Evolutionary conservation across 2,797 vertebrate genomes (phyloP).

Genomic region (Onychomys arenicola): DNA sequence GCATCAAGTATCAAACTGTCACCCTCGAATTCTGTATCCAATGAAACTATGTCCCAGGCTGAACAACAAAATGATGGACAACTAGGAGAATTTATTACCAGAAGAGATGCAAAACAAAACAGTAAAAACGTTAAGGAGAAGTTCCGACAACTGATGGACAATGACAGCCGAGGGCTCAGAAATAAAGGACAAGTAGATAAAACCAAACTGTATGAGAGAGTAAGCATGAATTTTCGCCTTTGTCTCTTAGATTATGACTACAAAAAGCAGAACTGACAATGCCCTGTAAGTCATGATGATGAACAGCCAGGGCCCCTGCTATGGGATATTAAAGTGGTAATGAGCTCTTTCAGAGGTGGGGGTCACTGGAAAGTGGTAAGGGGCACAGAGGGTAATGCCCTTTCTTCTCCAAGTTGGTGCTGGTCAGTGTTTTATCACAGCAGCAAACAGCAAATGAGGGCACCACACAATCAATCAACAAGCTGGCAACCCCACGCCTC

Average conservation of each 20-base stretch:
- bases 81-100: neutral
- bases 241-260: too few species aligned
- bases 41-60: neutral
- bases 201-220: neutral
- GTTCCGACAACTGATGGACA: neutral
- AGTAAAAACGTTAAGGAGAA: neutral
- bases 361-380: neutral
- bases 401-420: neutral
- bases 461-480: neutral
- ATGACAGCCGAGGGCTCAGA: neutral
- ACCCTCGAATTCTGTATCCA: neutral
- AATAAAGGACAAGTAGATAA: neutral
- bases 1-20: neutral
- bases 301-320: neutral
- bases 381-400: neutral
- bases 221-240: neutral
- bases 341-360: neutral
- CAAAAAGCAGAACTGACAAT: neutral
- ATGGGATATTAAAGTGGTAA: neutral
- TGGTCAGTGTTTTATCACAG: neutral
- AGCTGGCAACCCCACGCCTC: neutral
- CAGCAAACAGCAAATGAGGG: neutral
- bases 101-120: neutral
- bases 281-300: too few species aligned
- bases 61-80: neutral